phyloP scores from a whole-genome alignment of 1,140 invertebrate species.

The Sarcophaga peregrina region DNA sequence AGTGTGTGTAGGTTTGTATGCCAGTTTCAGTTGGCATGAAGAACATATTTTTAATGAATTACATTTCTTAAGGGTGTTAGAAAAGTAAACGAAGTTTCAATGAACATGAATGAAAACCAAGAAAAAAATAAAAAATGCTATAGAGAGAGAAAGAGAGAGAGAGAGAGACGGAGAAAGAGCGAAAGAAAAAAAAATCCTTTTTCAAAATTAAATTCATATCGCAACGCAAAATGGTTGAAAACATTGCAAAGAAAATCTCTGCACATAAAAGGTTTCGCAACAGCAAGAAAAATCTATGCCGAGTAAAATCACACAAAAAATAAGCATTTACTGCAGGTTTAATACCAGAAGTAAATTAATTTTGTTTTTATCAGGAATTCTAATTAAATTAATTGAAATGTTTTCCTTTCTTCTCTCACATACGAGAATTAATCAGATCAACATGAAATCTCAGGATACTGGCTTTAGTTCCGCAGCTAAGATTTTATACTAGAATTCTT shows the following conservation, averaged over 20 bases:
- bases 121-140: neutral
- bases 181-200: neutral
- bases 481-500: too few relatives aligned
- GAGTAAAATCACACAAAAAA: neutral
- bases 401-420: neutral
- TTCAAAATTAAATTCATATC: constrained; percentile 33
- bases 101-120: constrained; percentile 6
- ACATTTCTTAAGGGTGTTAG: constrained; percentile 44
- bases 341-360: neutral
- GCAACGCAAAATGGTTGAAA: neutral
- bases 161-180: neutral
- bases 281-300: neutral
- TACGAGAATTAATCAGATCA: too few relatives aligned
- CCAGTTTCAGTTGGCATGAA: too few relatives aligned
- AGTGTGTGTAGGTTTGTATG: too few relatives aligned
- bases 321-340: neutral
- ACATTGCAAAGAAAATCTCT: too few relatives aligned
- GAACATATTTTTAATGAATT: constrained; percentile 37
- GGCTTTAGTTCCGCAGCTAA: too few relatives aligned
- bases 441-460: too few relatives aligned
- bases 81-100: constrained; percentile 42
- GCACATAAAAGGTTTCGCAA: neutral
- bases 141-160: neutral
- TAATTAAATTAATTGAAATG: neutral
- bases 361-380: too few relatives aligned